A percentile compares a stretch with the other conserved stretches of the same genome.
phyloP scores from a whole-genome alignment of 2,797 vertebrate species.

The Dryobates pubescens region DNA sequence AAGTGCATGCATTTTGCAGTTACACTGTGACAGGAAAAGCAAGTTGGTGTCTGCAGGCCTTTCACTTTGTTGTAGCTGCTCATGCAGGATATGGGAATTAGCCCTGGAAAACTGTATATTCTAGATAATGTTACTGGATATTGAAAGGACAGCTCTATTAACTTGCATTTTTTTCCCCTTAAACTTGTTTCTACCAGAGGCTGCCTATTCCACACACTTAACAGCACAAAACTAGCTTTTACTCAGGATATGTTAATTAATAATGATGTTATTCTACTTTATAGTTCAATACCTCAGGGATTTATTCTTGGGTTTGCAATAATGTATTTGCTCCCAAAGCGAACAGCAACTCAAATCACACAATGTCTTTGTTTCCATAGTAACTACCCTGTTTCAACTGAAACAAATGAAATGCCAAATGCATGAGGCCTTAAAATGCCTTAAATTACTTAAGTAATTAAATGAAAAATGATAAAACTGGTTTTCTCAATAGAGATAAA shows the following conservation, averaged over 20 bases:
- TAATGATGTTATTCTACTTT: neutral
- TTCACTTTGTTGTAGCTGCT: neutral
- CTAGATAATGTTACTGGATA: neutral
- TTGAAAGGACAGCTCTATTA: neutral
- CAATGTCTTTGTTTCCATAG: conserved; percentile 14
- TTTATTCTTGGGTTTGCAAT: neutral
- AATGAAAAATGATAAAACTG: neutral
- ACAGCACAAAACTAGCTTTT: neutral
- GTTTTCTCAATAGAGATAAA: neutral
- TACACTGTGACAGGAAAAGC: neutral
- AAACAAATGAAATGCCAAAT: neutral
- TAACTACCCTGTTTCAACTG: neutral
- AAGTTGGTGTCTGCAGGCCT: neutral
- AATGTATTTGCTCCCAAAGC: neutral
- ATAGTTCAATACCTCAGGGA: neutral
- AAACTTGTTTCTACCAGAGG: neutral
- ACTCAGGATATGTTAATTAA: neutral
- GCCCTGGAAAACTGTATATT: neutral
- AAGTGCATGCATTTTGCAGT: neutral
- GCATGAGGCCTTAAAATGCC: neutral
- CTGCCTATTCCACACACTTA: neutral
- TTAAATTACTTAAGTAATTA: conserved; percentile 3
- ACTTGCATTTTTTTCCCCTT: neutral
- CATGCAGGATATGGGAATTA: neutral
- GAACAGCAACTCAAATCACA: neutral